Base-by-base conservation (phyloP, 2,888 invertebrate genomes). In the Sinhomidia bicolor region DNA sequence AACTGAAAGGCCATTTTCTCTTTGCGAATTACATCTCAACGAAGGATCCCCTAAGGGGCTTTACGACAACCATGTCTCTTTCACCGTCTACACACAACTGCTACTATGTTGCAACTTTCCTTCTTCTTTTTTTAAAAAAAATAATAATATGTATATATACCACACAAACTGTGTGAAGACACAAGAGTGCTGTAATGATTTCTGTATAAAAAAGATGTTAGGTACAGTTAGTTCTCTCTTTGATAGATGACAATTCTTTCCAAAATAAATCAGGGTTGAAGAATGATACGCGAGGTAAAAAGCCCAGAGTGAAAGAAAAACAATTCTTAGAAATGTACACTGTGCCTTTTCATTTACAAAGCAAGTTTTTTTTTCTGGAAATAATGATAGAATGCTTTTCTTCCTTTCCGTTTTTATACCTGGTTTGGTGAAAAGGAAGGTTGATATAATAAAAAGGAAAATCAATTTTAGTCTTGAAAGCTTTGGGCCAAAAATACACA, bases 1-100 rank as follows among this genome's bases (percentile, higher is more conserved):
- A 36, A n/a, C 68, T 23, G 51, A 65, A 86, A 86, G 47, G 57
- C 80, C 41, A 80, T 86, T 86, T 86, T 81, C 86, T 86, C 80
- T 71, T 81, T 54, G 80, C 80, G 86, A 86, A 86, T 86, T 80
- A 71, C 71, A 80, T 80, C 44, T 57, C 57, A n/a, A 26, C 80
- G 44, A 86, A 71, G 29, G 68, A 44, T 36, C 54, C 79, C 85
- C 85, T 68, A 74, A 79, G 79, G 85, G 85, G 71, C 80, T 71
- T 81, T 86, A 29, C 44, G 68, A 44, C 9, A 68, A 68, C 32
- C 60, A 80, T 44, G 51, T 26, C 32, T 44, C 44, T 71, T 23
- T 71, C 41, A 10, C 41, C 10, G 62, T 80, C 60, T 62, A 79
- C 36, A 57, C 14, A 14, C 51, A n/a, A 26, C 23, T 51, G 9